Evolutionary conservation across 2,888 invertebrate genomes (phyloP), one percentile per base, ranked within the genome.

Genomic region (Enoplolaimus lenunculus): DNA sequence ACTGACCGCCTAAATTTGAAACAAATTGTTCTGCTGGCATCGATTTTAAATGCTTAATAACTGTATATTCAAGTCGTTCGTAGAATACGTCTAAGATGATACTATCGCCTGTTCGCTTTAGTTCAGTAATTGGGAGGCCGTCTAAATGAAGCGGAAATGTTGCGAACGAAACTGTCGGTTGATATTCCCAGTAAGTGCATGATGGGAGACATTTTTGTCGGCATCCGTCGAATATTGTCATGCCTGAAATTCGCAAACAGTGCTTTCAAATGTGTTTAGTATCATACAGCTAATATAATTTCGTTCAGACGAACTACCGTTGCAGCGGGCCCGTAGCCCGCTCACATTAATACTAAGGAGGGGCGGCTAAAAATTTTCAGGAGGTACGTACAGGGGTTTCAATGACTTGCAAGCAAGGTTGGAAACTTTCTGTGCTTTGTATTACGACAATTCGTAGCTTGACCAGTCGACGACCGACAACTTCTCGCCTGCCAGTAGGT

Each of bases 181-280:
- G 70, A 69, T 77, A 78, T 16, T 74, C 73, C 77, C 77, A 78
- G 34, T 77, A 76, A 13, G 73, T 71, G 62, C 78, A 78, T 1
- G 77, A 77, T 1, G 77, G 73, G 29, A 74, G 73, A 71, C 78
- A 78, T 30, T 74, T 71, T 3, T 71, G 71, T 70, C 75, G 75
- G 69, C 78, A 78, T 13, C 26, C n/a, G 3, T 60, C 45, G 7
- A 45, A 7, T 21, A 45, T 21, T 21, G 45, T 13, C 45, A 45
- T 45, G 7, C 45, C 45, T 45, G 45, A 45, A 45, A 45, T 21
- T n/a, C n/a, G n/a, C n/a, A n/a, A n/a, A n/a, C n/a, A n/a, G n/a
- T n/a, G n/a, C n/a, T n/a, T n/a, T n/a, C n/a, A n/a, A n/a, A n/a
- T n/a, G n/a, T n/a, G n/a, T n/a, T n/a, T n/a, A n/a, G n/a, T n/a